Percentiles rank a stretch among this genome's conserved stretches.
phyloP scores from a whole-genome alignment of 2,113 vertebrate genomes.

The Montifringilla adamsi region DNA sequence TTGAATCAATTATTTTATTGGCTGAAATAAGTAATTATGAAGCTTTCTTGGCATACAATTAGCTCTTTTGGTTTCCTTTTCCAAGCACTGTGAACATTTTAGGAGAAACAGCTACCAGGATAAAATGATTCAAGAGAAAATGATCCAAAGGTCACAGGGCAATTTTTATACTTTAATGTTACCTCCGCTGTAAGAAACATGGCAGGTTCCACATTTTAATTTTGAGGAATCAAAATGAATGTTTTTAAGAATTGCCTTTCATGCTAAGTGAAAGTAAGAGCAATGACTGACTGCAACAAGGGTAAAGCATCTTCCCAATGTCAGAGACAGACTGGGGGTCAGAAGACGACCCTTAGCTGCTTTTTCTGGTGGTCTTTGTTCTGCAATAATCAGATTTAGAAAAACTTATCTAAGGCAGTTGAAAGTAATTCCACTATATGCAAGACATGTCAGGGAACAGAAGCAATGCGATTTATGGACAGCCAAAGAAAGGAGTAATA shows the following conservation, averaged over 20 bases:
- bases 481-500: neutral
- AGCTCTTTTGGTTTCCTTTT: neutral
- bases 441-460: neutral
- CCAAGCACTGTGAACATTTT: neutral
- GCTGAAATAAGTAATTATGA: conserved; percentile 23
- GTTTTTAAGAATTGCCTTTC: conserved; percentile 5
- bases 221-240: conserved; percentile 21
- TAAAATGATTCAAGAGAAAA: neutral
- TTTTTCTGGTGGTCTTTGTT: neutral
- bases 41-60: conserved; percentile 24
- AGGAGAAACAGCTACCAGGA: neutral
- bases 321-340: neutral
- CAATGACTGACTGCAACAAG: neutral
- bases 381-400: conserved; percentile 28
- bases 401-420: neutral
- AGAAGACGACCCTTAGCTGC: neutral
- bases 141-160: neutral
- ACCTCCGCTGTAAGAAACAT: neutral
- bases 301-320: neutral
- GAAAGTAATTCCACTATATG: conserved; percentile 11
- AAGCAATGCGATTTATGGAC: neutral
- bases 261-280: conserved; percentile 20
- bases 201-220: neutral
- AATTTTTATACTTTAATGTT: conserved; percentile 2
- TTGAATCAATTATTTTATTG: conserved; percentile 47